Evolutionary conservation across 2,888 invertebrate species (phyloP).

Genomic region (Dugesia japonica): DNA sequence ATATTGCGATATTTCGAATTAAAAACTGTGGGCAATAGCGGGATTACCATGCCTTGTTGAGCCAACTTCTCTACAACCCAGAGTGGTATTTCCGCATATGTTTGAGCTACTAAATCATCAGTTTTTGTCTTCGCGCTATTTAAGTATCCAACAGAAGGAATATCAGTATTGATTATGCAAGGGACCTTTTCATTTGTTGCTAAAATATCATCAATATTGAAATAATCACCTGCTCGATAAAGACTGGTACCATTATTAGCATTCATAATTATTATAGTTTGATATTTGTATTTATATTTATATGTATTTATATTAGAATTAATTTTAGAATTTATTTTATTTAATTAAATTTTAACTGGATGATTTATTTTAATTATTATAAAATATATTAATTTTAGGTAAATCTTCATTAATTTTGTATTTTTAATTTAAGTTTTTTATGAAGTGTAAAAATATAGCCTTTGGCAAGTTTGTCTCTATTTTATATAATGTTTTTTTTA

Average conservation of each 20-base stretch:
- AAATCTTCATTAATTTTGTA: too few species aligned
- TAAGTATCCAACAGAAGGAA: background rate
- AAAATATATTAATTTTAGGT: too few species aligned
- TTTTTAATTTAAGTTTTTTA: too few species aligned
- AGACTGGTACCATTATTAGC: background rate
- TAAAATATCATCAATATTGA: conserved; percentile 21
- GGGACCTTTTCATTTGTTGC: background rate
- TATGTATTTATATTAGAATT: too few species aligned
- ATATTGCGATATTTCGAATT: background rate
- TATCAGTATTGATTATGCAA: background rate
- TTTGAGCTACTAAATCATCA: background rate
- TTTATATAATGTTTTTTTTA: too few species aligned
- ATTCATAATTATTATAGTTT: too few species aligned
- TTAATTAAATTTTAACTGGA: too few species aligned
- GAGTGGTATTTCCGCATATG: background rate
- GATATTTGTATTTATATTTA: too few species aligned
- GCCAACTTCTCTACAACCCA: background rate
- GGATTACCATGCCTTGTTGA: background rate
- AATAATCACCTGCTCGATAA: background rate
- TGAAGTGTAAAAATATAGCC: too few species aligned
- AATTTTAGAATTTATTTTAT: too few species aligned
- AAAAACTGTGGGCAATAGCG: background rate
- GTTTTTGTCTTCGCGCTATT: background rate
- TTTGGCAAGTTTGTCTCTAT: too few species aligned
- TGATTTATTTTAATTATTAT: too few species aligned